phyloP scores from a whole-genome alignment of 2,888 invertebrate genomes.

The Diarsia dahlii region DNA sequence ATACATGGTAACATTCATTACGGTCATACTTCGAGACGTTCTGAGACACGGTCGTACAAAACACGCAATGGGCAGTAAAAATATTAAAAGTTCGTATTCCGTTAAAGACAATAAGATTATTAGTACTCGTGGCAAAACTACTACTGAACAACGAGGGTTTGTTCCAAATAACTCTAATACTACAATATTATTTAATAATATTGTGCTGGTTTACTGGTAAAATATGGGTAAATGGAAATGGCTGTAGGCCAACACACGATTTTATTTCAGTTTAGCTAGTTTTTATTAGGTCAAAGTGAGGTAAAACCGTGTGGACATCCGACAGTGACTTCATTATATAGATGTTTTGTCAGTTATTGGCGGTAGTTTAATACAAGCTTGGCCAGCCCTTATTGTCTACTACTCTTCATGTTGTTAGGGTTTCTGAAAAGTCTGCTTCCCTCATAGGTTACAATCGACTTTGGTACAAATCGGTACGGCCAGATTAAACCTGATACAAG shows the following conservation, averaged over 20 bases:
- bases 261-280: background rate
- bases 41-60: background rate
- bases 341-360: background rate
- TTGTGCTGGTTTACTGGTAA: conserved; percentile 61
- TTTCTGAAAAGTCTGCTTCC: too few species aligned
- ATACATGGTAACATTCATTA: conserved; percentile 45
- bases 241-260: background rate
- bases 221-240: conserved; percentile 36
- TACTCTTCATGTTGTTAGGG: too few species aligned
- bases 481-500: background rate
- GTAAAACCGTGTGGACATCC: background rate
- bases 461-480: background rate
- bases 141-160: conserved; percentile 79
- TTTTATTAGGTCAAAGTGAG: background rate
- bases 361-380: too few species aligned
- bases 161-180: conserved; percentile 79
- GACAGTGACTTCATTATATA: background rate
- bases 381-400: too few species aligned
- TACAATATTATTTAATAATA: conserved; percentile 67
- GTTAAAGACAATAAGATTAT: conserved; percentile 54
- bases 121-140: conserved; percentile 63
- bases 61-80: conserved; percentile 31
- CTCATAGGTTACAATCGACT: background rate
- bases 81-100: conserved; percentile 44
- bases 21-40: conserved; percentile 1